phyloP scores from a whole-genome alignment of 2,888 invertebrate species.

The Drosophila mercatorum region DNA sequence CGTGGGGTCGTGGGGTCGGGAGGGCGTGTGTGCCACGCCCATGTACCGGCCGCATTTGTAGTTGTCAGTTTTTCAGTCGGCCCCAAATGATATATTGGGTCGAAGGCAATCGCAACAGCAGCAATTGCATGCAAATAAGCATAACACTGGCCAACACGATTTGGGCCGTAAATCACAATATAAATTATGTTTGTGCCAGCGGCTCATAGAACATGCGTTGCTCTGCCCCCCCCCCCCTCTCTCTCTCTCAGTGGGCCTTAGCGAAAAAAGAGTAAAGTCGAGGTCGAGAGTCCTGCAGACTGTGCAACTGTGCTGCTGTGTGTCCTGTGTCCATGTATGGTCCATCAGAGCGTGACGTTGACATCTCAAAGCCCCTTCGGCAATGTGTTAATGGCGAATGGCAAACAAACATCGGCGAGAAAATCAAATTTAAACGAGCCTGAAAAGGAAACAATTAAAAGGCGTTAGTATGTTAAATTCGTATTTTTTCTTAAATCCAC shows the following conservation, averaged over 20 bases:
- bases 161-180: constrained; percentile 39
- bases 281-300: background rate
- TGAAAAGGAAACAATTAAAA: constrained; percentile 9
- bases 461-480: constrained; percentile 5
- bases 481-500: constrained; percentile 28
- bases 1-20: constrained; percentile 8
- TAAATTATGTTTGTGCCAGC: constrained; percentile 36
- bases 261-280: background rate
- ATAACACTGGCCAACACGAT: constrained; percentile 52
- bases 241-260: too few relatives aligned
- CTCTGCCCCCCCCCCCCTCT: too few relatives aligned
- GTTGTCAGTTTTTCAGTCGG: constrained; percentile 54
- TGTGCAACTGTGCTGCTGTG: background rate
- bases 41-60: constrained; percentile 57
- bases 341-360: background rate
- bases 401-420: constrained; percentile 4
- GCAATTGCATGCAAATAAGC: constrained; percentile 56
- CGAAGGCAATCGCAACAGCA: constrained; percentile 26
- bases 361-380: constrained; percentile 6
- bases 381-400: constrained; percentile 15
- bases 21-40: constrained; percentile 12
- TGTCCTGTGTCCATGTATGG: background rate
- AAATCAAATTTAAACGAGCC: constrained; percentile 13
- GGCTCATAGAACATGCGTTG: background rate
- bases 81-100: constrained; percentile 60